Evolutionary conservation across 2,113 vertebrate genomes (phyloP).

Genomic region (Halcyon malimbica): DNA sequence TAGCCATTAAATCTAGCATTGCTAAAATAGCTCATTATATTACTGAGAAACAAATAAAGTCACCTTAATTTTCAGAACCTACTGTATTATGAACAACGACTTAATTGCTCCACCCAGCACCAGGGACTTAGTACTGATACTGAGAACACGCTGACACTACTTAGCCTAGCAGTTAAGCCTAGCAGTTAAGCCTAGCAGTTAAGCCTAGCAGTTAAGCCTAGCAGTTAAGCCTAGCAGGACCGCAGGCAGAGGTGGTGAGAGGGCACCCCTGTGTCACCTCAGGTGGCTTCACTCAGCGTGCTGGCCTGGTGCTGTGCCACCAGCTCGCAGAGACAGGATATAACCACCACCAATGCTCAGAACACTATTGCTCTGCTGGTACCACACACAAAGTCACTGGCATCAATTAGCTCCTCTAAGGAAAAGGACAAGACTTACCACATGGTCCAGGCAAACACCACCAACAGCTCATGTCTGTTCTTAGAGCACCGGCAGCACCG

Average conservation of each 20-base stretch:
- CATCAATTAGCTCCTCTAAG: not conserved
- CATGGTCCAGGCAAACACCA: not conserved
- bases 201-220: not conserved
- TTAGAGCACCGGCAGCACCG: not conserved
- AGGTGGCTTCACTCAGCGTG: not conserved
- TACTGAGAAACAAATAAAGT: slow-evolving; percentile 64
- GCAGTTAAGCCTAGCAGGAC: not conserved
- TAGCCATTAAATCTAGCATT: slow-evolving; percentile 76
- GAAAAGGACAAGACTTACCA: not conserved
- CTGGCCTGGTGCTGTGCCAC: not conserved
- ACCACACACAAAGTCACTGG: not conserved
- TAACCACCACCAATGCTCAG: accelerated
- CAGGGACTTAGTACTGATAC: not conserved
- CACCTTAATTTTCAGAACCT: slow-evolving; percentile 56
- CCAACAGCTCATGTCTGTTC: not conserved
- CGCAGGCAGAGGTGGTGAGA: not conserved
- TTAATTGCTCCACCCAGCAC: not conserved
- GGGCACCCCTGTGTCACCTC: not conserved
- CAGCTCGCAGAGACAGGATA: not conserved
- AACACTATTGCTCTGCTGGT: accelerated
- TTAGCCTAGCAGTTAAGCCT: not conserved
- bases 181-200: not conserved
- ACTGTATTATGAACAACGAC: not conserved
- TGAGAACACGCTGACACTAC: not conserved
- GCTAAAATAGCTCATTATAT: slow-evolving; percentile 75